Base-by-base conservation (phyloP, 1,140 invertebrate genomes). In the Helicoverpa armigera region DNA sequence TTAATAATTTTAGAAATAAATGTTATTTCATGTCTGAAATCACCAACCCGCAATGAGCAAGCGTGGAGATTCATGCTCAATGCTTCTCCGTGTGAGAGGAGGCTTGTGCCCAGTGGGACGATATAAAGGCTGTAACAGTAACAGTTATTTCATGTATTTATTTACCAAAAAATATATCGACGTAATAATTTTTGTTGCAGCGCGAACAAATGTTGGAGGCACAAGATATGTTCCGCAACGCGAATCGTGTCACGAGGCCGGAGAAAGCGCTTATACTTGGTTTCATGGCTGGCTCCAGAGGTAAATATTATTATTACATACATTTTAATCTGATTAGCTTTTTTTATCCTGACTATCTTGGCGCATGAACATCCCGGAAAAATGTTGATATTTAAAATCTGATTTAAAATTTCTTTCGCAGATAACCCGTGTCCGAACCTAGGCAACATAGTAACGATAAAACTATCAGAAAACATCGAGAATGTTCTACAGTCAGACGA, bases 221-320 rank as follows among this genome's bases (percentile, higher is more conserved):
- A 1, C 98, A 99, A 94, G 98, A 99, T 93, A 99, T 99, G 98
- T 99, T 99, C 96, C 96, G 97, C 78, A 99, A 98, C 85, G 98
- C 98, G 43, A 99, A 99, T 91, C 98, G 98, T 94, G 98, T 99
- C 56, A 99, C 98, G 1, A 95, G 99, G 84, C 98, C 98, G 2
- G 99, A 99, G 87, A 99, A 99, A 91, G 98, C 99, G 54, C 97
- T 99, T 50, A 99, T 99, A 89, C 96, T 99, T 29, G 98, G 99
- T 82, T 99, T 99, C 89, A 99, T 99, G 98, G 99, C 99, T 84
- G 99, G 99, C 2, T 98, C 98, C 7, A 96, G 98, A 96, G 98
- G 98, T 98, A 95, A 88, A 85, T 5, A 50, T 11, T 51, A 35
- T 31, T n/a, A 35, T 16, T 31, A 16, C 13, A 16, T 11, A 13